Evolutionary conservation across 2,797 vertebrate genomes (phyloP), one percentile per base, ranked within the genome.

Genomic region (Eulemur mongoz): DNA sequence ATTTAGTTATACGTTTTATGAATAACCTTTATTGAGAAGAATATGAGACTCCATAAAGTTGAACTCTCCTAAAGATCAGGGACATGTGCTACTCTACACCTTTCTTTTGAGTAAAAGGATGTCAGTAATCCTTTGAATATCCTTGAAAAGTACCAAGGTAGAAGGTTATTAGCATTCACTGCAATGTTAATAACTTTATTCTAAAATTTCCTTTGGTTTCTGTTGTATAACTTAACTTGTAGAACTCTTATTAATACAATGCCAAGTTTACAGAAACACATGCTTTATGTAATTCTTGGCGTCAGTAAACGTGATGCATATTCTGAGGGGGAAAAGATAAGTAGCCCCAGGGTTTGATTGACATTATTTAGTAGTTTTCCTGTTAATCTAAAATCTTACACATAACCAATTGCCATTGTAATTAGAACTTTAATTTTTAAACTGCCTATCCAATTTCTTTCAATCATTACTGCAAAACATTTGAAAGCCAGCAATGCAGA

Each of bases 391-490:
- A 94, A 88, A 96, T 86, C 90, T 23, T 85, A 30, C 78, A 83
- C 73, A 43, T 89, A 95, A 93, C 61, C 40, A 96, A 76, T 96
- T 96, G 73, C 40, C 43, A 92, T 67, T 94, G 32, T 94, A 96
- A 96, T 88, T 57, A 96, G 40, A 91, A 96, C 38, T 94, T 96
- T 90, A 92, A 93, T 79, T 94, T 96, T 96, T 90, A 94, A 96
- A 65, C 50, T 86, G 93, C 40, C 61, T 94, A n/a, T 97, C 70
- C 14, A 91, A 57, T 93, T 89, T 87, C 40, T 89, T 95, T 94
- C 78, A 83, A 13, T 94, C 65, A 75, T 72, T 94, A 30, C 67
- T 84, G n/a, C 7, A 80, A 96, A 96, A 94, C 52, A 79, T 92
- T 96, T 97, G 78, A 94, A 90, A 94, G 65, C 50, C 70, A 92